phyloP scores from a whole-genome alignment of 2,888 invertebrate genomes.

The Blastobasis adustella region DNA sequence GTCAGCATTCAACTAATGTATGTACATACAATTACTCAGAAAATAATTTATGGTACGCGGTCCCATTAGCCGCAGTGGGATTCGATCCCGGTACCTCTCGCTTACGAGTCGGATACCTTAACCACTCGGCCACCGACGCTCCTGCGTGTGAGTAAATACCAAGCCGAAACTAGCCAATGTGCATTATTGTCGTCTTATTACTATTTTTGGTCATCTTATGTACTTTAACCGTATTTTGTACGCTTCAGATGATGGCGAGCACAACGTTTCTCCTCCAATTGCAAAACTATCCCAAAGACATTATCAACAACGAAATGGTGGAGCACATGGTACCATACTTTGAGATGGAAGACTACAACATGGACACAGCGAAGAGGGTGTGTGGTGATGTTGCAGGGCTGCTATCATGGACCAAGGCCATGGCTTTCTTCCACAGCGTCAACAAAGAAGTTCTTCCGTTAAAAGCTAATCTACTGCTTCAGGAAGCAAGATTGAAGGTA shows the following conservation, averaged over 20 bases:
- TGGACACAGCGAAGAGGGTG: constrained; percentile 96
- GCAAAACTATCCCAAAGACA: constrained; percentile 96
- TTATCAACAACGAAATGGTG: constrained; percentile 97
- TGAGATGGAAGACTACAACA: constrained; percentile 96
- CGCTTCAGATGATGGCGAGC: constrained; percentile 91
- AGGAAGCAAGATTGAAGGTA: constrained; percentile 90
- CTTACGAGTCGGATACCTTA: too few relatives aligned
- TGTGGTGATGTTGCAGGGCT: constrained; percentile 98
- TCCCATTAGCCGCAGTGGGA: too few relatives aligned
- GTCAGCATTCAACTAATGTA: too few relatives aligned
- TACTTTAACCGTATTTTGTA: too few relatives aligned
- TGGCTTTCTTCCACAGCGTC: constrained; percentile 96
- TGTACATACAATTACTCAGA: too few relatives aligned
- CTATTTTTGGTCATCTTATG: too few relatives aligned
- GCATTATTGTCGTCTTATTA: too few relatives aligned
- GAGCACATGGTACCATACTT: constrained; percentile 94
- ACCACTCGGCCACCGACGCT: too few relatives aligned
- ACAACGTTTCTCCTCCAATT: constrained; percentile 93
- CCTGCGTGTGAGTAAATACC: too few relatives aligned
- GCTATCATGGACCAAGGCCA: constrained; percentile 96
- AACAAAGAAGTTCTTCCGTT: constrained; percentile 97
- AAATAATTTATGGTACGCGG: too few relatives aligned
- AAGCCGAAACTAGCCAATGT: too few relatives aligned
- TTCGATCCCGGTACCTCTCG: too few relatives aligned
- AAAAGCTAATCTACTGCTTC: constrained; percentile 92